These are phyloP conservation scores for Coelogynopora nodosa DNA, from an alignment of 2,888 invertebrate species.

Conservation along the genomic window DNA sequence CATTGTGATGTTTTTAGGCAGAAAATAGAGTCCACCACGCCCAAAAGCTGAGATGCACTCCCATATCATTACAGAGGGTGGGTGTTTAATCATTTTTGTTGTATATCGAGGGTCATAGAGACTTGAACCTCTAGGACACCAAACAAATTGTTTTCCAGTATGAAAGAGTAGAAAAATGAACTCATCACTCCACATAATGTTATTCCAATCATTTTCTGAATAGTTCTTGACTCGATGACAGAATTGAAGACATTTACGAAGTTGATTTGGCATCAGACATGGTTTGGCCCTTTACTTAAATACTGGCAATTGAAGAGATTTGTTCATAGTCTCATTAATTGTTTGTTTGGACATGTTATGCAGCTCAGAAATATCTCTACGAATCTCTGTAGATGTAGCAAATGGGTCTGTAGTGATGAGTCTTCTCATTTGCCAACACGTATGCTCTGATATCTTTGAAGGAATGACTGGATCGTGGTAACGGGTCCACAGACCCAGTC, in stretches of 20 bases:
- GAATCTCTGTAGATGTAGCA: not conserved
- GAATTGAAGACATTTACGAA: not conserved
- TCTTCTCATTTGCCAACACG: not conserved
- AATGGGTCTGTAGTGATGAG: not conserved
- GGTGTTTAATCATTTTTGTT: not conserved
- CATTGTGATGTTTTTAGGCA: too few relatives aligned
- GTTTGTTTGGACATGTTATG: not conserved
- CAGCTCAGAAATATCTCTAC: not conserved
- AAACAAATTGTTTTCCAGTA: not conserved
- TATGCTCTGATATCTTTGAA: not conserved
- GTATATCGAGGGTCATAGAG: not conserved
- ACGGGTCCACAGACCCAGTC: not conserved
- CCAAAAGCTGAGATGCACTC: too few relatives aligned
- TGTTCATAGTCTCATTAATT: not conserved
- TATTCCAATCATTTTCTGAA: not conserved
- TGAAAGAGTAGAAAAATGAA: not conserved
- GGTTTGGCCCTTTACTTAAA: not conserved
- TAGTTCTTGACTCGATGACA: not conserved
- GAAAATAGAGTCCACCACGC: too few relatives aligned
- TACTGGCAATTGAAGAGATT: not conserved
- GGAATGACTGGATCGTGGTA: not conserved
- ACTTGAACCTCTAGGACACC: not conserved
- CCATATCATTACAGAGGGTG: too few relatives aligned
- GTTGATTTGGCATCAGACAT: not conserved
- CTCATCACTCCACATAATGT: not conserved